A percentile compares a stretch with the other conserved stretches of the same genome.
Evolutionary conservation across 1,140 invertebrate species (phyloP).

Genomic region (Panagrolaimus sp.): DNA sequence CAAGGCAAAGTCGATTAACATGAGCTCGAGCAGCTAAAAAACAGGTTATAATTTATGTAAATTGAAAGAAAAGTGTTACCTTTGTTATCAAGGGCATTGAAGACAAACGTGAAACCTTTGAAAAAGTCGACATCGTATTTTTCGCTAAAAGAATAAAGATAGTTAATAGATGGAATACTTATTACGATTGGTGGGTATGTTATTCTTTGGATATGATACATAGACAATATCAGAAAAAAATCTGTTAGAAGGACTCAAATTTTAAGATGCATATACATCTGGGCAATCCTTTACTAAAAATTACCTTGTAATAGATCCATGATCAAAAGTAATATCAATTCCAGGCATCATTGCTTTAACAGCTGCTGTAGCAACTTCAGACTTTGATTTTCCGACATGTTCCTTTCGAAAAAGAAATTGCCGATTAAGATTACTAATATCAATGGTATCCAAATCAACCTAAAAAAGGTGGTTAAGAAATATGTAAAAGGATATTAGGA

Average conservation of each 20-base stretch:
- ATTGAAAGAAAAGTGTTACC: constrained; percentile 48
- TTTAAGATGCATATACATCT: too few species aligned
- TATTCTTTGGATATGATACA: too few species aligned
- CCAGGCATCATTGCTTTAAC: constrained; percentile 76
- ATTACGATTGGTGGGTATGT: too few species aligned
- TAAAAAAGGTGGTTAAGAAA: constrained; percentile 63
- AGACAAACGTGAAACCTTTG: constrained; percentile 81
- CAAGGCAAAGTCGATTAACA: constrained; percentile 96
- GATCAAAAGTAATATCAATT: constrained; percentile 78
- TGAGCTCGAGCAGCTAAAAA: constrained; percentile 80
- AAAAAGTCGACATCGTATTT: constrained; percentile 87
- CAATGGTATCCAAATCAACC: constrained; percentile 99
- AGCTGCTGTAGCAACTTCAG: constrained; percentile 74
- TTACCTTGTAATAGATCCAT: constrained; percentile 85
- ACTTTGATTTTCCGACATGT: constrained; percentile 94
- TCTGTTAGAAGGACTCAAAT: too few species aligned
- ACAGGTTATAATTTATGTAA: not conserved
- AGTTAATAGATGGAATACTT: too few species aligned
- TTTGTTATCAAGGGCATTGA: constrained; percentile 95
- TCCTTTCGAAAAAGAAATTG: constrained; percentile 96
- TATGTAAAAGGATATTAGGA: constrained; percentile 12
- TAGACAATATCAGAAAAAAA: too few species aligned
- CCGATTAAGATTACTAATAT: constrained; percentile 96
- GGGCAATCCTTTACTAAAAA: constrained; percentile 51
- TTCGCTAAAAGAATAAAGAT: constrained; percentile 69